These are phyloP conservation scores for Tetranychus piercei DNA, from an alignment of 2,888 invertebrate species.

Conservation along the genomic window DNA sequence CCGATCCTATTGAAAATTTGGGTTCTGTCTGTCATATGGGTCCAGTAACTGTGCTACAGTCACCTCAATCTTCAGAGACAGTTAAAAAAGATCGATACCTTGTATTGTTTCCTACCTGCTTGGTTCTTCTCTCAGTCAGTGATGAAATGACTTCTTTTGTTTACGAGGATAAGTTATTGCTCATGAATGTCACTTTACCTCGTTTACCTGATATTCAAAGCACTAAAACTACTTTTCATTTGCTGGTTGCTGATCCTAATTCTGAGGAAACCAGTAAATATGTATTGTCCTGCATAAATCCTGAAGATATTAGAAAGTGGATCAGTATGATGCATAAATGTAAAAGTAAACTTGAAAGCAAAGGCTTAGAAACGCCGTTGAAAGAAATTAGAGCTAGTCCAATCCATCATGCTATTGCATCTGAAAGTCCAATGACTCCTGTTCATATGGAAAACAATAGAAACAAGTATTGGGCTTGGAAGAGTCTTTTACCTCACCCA, in stretches of 20 bases:
- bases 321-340: slow-evolving; percentile 16
- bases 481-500: slow-evolving; percentile 68
- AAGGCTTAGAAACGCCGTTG: neutral
- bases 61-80: slow-evolving; percentile 41
- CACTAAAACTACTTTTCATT: slow-evolving; percentile 6
- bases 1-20: slow-evolving; percentile 43
- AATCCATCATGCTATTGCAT: neutral
- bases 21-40: slow-evolving; percentile 84
- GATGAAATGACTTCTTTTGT: slow-evolving; percentile 81
- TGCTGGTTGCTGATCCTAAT: slow-evolving; percentile 1
- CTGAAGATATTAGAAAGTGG: slow-evolving; percentile 15
- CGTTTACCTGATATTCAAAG: slow-evolving; percentile 5
- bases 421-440: neutral
- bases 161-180: slow-evolving; percentile 46
- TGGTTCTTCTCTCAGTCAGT: slow-evolving; percentile 75
- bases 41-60: slow-evolving; percentile 64
- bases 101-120: slow-evolving; percentile 68
- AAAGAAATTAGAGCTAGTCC: slow-evolving; percentile 1
- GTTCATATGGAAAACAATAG: neutral
- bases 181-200: slow-evolving; percentile 3
- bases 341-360: slow-evolving; percentile 6
- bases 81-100: slow-evolving; percentile 56
- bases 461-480: slow-evolving; percentile 40
- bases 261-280: slow-evolving; percentile 2
- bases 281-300: slow-evolving; percentile 35